Percentiles rank a stretch among this genome's conserved stretches.
Conservation (phyloP, 2,797 vertebrate species). For the Pteropus rufus region DNA sequence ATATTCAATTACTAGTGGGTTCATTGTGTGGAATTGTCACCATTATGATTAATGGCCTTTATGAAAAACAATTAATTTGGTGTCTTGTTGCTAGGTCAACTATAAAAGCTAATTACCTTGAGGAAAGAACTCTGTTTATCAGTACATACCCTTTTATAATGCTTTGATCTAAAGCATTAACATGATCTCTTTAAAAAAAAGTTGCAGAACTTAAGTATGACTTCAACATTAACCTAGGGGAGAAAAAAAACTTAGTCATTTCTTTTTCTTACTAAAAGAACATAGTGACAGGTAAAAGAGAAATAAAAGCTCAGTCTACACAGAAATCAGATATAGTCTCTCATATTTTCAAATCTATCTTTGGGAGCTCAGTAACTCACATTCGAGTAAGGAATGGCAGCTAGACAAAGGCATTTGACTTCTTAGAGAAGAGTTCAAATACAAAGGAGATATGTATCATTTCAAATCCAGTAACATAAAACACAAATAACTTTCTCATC, state of each 20-base stretch:
- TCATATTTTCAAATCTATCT: slow-evolving; percentile 46
- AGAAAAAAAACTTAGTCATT: not conserved
- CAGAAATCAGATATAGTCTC: slow-evolving; percentile 6
- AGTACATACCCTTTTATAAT: slow-evolving; percentile 67
- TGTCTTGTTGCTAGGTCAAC: slow-evolving; percentile 83
- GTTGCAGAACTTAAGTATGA: slow-evolving; percentile 18
- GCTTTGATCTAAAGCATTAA: slow-evolving; percentile 65
- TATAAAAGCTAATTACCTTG: slow-evolving; percentile 79
- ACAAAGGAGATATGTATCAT: not conserved
- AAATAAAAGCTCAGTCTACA: slow-evolving; percentile 37
- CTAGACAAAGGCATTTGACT: slow-evolving; percentile 38
- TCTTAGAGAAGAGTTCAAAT: slow-evolving; percentile 15
- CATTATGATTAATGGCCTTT: slow-evolving; percentile 80
- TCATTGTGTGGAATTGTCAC: slow-evolving; percentile 79
- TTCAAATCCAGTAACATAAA: not conserved
- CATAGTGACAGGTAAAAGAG: not conserved
- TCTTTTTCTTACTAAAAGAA: slow-evolving; percentile 24
- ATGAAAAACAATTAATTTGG: slow-evolving; percentile 83
- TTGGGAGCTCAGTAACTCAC: not conserved
- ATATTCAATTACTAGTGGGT: slow-evolving; percentile 78
- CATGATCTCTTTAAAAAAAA: slow-evolving; percentile 5
- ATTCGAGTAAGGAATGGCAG: not conserved
- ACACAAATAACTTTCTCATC: not conserved
- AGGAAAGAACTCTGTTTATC: slow-evolving; percentile 77
- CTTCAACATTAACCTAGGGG: not conserved